These are phyloP conservation scores for Danio albolineatus DNA, from an alignment of 2,797 vertebrate species.

Conservation along the genomic window DNA sequence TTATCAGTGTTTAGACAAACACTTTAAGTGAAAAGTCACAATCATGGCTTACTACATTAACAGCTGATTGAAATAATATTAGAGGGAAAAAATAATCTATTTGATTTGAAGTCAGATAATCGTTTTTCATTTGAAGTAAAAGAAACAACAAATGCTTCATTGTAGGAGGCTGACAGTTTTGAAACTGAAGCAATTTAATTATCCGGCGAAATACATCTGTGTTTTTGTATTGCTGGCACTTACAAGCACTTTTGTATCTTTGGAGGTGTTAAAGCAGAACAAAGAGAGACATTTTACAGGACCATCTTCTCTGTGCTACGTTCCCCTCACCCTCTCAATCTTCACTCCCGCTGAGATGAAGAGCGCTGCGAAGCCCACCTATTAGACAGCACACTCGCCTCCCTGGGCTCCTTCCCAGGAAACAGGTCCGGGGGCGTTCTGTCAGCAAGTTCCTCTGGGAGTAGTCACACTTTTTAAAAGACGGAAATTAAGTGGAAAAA, in stretches of 20 bases:
- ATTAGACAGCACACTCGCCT: conserved; percentile 67
- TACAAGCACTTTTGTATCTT: conserved; percentile 27
- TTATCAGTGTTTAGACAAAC: conserved; percentile 30
- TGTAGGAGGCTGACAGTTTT: no score
- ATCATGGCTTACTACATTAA: neutral
- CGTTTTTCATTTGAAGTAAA: conserved; percentile 20
- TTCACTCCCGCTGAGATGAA: conserved; percentile 63
- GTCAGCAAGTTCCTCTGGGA: conserved; percentile 71
- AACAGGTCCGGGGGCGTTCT: conserved; percentile 69
- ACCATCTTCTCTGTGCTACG: conserved; percentile 37
- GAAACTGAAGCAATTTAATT: conserved; percentile 38
- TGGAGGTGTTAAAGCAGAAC: conserved; percentile 58
- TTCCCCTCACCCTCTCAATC: conserved; percentile 35
- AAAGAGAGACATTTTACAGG: conserved; percentile 58
- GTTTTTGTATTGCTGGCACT: conserved; percentile 37
- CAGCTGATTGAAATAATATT: conserved; percentile 8
- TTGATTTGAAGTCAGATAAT: conserved; percentile 29
- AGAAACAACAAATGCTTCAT: conserved; percentile 33
- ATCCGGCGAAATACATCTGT: conserved; percentile 37
- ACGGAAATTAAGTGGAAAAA: conserved; percentile 84
- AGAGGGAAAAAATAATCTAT: conserved; percentile 14
- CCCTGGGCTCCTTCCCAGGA: conserved; percentile 72
- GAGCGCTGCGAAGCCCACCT: conserved; percentile 67
- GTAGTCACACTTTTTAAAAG: conserved; percentile 82
- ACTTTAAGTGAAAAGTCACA: conserved; percentile 27